Evolutionary conservation across 2,888 invertebrate species (phyloP).

Genomic region (Eupithecia centaureata): DNA sequence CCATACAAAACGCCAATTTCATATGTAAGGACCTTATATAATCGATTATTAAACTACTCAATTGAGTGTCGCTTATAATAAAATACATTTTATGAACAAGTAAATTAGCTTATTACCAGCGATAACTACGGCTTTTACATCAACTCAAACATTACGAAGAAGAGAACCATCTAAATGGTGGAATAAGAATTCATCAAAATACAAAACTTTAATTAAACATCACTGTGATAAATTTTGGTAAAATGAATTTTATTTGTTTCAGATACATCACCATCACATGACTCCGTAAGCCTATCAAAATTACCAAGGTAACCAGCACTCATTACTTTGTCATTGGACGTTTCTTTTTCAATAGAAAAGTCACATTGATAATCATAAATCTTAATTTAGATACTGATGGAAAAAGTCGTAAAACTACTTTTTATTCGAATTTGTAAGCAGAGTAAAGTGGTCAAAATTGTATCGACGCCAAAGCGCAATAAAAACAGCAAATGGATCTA

Average conservation of each 20-base stretch:
- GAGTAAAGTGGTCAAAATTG: conserved; percentile 8
- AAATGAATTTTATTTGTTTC: conserved; percentile 56
- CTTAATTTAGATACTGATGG: conserved; percentile 52
- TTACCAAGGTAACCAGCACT: conserved; percentile 58
- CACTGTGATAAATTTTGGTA: not conserved
- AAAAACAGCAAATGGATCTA: conserved; percentile 2
- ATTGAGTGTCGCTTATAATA: too few relatives aligned
- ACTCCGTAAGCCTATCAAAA: conserved; percentile 67
- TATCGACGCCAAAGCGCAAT: not conserved
- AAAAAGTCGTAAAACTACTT: conserved; percentile 49
- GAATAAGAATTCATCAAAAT: too few relatives aligned
- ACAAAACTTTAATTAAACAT: too few relatives aligned
- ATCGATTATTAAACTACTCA: too few relatives aligned
- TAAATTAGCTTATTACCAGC: too few relatives aligned
- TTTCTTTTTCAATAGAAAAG: conserved; percentile 47
- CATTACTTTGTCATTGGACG: conserved; percentile 52
- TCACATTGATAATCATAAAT: conserved; percentile 60
- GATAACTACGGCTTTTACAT: too few relatives aligned
- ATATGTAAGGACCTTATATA: too few relatives aligned
- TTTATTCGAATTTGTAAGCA: conserved; percentile 5
- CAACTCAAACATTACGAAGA: too few relatives aligned
- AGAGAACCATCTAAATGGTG: too few relatives aligned
- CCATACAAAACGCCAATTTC: too few relatives aligned
- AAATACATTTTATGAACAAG: too few relatives aligned
- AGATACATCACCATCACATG: conserved; percentile 67